These are phyloP conservation scores for Mycalesis mineus DNA, from an alignment of 2,888 invertebrate species.

Conservation along the genomic window DNA sequence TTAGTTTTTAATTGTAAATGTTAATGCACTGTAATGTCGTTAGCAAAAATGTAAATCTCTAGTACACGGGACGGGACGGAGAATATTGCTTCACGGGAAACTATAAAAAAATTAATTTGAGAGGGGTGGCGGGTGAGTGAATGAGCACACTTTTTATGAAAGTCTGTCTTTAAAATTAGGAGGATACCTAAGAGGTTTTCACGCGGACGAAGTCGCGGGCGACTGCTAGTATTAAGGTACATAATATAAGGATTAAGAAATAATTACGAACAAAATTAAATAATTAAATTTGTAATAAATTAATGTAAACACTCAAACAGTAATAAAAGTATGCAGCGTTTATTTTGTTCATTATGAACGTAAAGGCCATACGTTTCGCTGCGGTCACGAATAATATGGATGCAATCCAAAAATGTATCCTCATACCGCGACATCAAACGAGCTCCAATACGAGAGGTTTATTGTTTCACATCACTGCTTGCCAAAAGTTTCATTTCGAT, in stretches of 20 bases:
- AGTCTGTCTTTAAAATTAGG: no score
- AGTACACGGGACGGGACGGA: no score
- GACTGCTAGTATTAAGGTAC: no score
- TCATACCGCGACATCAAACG: conserved; percentile 39
- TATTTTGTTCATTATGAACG: conserved; percentile 40
- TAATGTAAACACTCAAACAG: conserved; percentile 27
- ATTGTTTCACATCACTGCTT: conserved; percentile 39
- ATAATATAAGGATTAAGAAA: neutral
- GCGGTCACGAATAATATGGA: conserved; percentile 65
- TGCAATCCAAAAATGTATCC: conserved; percentile 63
- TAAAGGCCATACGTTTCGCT: conserved; percentile 50
- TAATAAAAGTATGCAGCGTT: conserved; percentile 42
- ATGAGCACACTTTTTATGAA: no score
- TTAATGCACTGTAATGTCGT: no score
- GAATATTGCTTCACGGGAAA: no score
- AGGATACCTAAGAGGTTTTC: no score
- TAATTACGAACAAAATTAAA: conserved; percentile 6
- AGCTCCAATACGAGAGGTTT: conserved; percentile 38
- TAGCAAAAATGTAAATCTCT: no score
- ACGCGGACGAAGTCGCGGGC: no score
- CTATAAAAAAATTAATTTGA: no score
- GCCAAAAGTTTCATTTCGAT: conserved; percentile 39
- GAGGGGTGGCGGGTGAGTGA: no score
- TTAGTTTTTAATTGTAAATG: no score
- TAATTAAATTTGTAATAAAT: conserved; percentile 24